These are phyloP conservation scores for Chloroceryle aenea DNA, from an alignment of 2,113 vertebrate genomes.

Conservation along the genomic window DNA sequence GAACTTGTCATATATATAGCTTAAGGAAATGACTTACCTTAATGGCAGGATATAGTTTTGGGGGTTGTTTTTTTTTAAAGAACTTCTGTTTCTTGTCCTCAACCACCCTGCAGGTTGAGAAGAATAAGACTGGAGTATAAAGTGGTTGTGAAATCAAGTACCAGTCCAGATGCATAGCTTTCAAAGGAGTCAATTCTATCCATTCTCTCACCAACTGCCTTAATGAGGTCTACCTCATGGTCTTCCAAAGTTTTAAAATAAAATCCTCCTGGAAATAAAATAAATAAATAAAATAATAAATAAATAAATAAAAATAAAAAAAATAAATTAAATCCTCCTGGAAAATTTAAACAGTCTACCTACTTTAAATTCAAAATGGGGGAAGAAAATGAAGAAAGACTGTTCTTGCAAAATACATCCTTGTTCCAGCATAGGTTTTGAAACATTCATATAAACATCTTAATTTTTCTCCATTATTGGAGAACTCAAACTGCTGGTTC, in stretches of 20 bases:
- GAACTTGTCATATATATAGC: background rate
- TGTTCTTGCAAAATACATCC: background rate
- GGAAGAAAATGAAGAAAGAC: background rate
- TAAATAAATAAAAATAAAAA: no score
- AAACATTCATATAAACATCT: background rate
- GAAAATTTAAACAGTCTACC: background rate
- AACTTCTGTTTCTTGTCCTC: background rate
- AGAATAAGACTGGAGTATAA: background rate
- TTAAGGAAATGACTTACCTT: background rate
- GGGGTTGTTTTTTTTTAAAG: background rate
- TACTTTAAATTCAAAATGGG: background rate
- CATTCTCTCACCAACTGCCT: background rate
- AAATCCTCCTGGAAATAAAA: background rate
- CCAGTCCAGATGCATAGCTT: background rate
- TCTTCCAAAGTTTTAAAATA: background rate
- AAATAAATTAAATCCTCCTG: background rate
- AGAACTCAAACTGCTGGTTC: background rate
- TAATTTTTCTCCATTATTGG: background rate
- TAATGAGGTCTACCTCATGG: background rate
- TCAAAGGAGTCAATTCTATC: background rate
- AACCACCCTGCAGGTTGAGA: background rate
- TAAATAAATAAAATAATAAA: no score
- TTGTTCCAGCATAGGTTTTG: background rate
- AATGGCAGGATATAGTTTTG: background rate
- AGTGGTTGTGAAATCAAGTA: background rate